phyloP scores from a whole-genome alignment of 2,797 vertebrate genomes.

The Lutjanus campechanus region DNA sequence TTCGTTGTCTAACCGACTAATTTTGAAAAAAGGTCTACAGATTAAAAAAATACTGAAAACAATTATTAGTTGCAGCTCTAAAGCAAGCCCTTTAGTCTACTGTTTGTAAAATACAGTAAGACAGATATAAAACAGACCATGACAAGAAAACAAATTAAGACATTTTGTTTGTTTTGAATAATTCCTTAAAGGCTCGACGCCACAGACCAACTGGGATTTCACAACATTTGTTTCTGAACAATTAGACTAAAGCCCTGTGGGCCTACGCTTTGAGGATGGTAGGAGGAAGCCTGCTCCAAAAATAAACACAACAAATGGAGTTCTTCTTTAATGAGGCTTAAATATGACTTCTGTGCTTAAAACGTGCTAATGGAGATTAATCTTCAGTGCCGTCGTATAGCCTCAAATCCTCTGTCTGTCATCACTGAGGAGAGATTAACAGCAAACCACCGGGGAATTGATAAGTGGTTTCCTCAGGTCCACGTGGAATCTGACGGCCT shows the following conservation, averaged over 20 bases:
- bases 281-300: conserved; percentile 49
- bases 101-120: conserved; percentile 12
- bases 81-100: neutral
- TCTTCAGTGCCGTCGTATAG: conserved; percentile 45
- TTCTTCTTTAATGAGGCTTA: conserved; percentile 70
- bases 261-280: conserved; percentile 29
- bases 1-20: neutral
- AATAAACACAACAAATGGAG: conserved; percentile 69
- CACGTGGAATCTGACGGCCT: conserved; percentile 40
- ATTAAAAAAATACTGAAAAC: neutral
- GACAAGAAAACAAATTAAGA: conserved; percentile 40
- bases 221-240: conserved; percentile 54
- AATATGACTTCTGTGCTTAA: conserved; percentile 67
- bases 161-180: conserved; percentile 38
- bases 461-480: conserved; percentile 56
- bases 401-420: conserved; percentile 65
- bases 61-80: neutral
- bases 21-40: neutral
- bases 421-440: conserved; percentile 70
- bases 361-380: conserved; percentile 76
- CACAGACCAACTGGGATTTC: conserved; percentile 46
- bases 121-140: conserved; percentile 2
- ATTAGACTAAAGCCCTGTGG: conserved; percentile 59
- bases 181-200: conserved; percentile 16
- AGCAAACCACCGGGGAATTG: conserved; percentile 50